These are phyloP conservation scores for Sarcophaga bullata DNA, from an alignment of 1,140 invertebrate genomes.

Conservation along the genomic window DNA sequence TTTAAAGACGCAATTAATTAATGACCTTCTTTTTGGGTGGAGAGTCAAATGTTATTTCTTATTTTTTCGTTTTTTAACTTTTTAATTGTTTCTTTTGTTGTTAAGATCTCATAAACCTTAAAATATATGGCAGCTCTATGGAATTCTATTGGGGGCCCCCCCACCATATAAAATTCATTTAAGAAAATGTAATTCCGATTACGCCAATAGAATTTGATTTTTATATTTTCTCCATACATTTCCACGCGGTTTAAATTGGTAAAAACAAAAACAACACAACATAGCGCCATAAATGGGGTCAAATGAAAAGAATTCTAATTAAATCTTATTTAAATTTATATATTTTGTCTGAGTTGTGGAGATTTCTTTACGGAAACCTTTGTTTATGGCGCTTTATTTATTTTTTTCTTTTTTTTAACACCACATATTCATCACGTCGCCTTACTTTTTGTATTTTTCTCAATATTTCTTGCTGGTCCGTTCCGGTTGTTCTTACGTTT, in stretches of 20 bases:
- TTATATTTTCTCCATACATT: constrained; percentile 21
- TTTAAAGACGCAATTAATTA: constrained; percentile 19
- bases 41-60: too few relatives aligned
- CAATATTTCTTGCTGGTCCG: neutral
- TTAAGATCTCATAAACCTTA: too few relatives aligned
- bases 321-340: too few relatives aligned
- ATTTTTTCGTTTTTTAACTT: neutral
- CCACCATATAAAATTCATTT: neutral
- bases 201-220: neutral
- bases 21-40: neutral
- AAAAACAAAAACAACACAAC: constrained; percentile 16
- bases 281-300: neutral
- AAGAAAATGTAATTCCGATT: neutral
- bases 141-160: neutral
- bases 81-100: neutral
- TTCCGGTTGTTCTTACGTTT: neutral
- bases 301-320: neutral
- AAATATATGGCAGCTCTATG: neutral
- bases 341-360: too few relatives aligned
- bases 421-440: constrained; percentile 3
- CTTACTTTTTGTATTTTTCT: neutral
- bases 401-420: neutral
- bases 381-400: neutral
- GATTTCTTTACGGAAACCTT: neutral
- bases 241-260: neutral